phyloP scores from a whole-genome alignment of 2,888 invertebrate genomes.

The Drosophila robusta region DNA sequence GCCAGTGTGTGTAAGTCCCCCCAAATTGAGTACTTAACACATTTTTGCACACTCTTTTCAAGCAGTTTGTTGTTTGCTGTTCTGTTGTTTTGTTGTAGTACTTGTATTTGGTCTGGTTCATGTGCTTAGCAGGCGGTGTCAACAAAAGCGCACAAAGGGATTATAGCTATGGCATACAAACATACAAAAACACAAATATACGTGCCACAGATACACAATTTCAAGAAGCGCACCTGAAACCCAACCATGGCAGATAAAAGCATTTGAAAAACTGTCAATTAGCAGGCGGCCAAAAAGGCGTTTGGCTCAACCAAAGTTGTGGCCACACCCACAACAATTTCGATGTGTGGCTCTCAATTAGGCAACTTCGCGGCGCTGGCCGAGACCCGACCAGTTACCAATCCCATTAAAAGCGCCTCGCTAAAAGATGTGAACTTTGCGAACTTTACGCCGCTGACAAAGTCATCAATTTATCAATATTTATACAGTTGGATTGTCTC shows the following conservation, averaged over 20 bases:
- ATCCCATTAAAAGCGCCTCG: constrained; percentile 23
- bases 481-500: constrained; percentile 7
- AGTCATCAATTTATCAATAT: constrained; percentile 37
- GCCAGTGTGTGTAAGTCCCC: constrained; percentile 5
- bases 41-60: constrained; percentile 20
- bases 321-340: constrained; percentile 41
- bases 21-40: constrained; percentile 5
- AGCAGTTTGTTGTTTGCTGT: constrained; percentile 1
- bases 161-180: constrained; percentile 20
- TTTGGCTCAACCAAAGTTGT: constrained; percentile 4
- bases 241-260: constrained; percentile 7
- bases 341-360: constrained; percentile 19
- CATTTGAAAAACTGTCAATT: constrained; percentile 35
- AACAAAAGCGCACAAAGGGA: constrained; percentile 27
- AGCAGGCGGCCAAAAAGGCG: constrained; percentile 15
- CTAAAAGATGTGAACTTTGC: constrained; percentile 40
- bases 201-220: constrained; percentile 16
- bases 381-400: constrained; percentile 16
- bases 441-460: constrained; percentile 34
- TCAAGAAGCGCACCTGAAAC: constrained; percentile 15
- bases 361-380: constrained; percentile 16
- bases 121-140: constrained; percentile 20
- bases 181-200: constrained; percentile 1
- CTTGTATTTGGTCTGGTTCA: constrained; percentile 26
- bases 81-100: constrained; percentile 11